These are phyloP conservation scores for Crypturellus undulatus DNA, from an alignment of 2,113 vertebrate species.

Conservation along the genomic window DNA sequence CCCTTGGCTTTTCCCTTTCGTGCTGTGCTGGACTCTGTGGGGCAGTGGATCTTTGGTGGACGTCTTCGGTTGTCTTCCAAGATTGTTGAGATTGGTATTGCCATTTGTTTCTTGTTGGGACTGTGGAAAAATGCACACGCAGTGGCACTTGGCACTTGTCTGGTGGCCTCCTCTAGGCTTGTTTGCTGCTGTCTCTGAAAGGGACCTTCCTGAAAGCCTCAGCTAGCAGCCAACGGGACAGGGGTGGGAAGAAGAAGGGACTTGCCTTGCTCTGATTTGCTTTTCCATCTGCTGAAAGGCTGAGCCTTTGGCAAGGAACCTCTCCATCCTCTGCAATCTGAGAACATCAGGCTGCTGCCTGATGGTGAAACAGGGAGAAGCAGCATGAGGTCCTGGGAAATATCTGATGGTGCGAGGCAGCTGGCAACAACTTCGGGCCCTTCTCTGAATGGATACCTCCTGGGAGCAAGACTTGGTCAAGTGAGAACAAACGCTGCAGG, in stretches of 20 bases:
- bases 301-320: not conserved
- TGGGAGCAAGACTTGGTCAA: not conserved
- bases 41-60: not conserved
- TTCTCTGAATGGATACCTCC: not conserved
- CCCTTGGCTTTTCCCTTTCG: no score
- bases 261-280: not conserved
- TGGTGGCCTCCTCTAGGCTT: not conserved
- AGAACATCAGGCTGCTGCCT: rapidly evolving
- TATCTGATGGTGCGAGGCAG: rapidly evolving
- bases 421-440: rapidly evolving
- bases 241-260: not conserved
- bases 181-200: not conserved
- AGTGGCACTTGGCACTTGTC: rapidly evolving
- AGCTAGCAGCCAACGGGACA: not conserved
- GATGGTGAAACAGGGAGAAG: not conserved
- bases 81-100: not conserved
- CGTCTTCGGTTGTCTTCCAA: not conserved
- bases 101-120: not conserved
- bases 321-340: not conserved
- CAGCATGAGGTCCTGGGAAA: not conserved
- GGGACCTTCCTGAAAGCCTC: not conserved
- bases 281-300: not conserved
- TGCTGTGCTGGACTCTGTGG: not conserved
- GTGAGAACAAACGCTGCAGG: not conserved
- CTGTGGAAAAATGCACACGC: not conserved